Evolutionary conservation across 64 coral and sea anemone genomes (phyloP), one percentile per base, ranked within the genome.

Genomic region (Dendrophyllia cribrosa): DNA sequence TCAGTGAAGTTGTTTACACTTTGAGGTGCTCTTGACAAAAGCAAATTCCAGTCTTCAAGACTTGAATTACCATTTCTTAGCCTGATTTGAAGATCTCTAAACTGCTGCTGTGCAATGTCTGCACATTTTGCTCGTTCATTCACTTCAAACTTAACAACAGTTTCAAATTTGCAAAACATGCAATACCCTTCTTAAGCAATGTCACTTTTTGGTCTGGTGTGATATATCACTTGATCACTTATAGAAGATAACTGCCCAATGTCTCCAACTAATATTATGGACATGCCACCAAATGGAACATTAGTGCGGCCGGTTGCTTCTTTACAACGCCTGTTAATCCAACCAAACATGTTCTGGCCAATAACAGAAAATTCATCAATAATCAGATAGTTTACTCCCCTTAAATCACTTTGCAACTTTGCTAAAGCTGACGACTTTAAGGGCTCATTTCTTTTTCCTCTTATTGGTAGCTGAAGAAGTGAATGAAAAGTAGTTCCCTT

Each of bases 61-160:
- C 75, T 94, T 65, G 76, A 94, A 88, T 94, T 88, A 26, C 92
- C 92, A 94, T 94, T 68, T 72, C 92, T 94, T 83, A 77, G 66
- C 48, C 86, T 43, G 24, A 72, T 74, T 81, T 75, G 86, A 12
- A 94, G 85, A 43, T 82, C 67, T 83, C 92, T 88, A 82, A 94
- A 94, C 70, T 23, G 51, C 60, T 94, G 12, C 46, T 90, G 88
- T 6, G 24, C 46, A 61, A 66, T 43, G 59, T 88, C 77, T 51
- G 65, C 59, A 20, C 92, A 86, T 26, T 66, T 94, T 15, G 92
- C 85, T 66, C 92, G 88, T 94, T 94, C 85, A 89, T 94, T 94
- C 7, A 34, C 2, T 34, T 79, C 50, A 43, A 93, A 49, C 76
- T 86, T 87, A 58, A 87, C 74, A 78, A 93, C 91, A 58, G 67